A percentile compares a stretch with the other conserved stretches of the same genome.
phyloP scores from a whole-genome alignment of 35 echinoderm and acorn worm species.

The Chiridota heheva region DNA sequence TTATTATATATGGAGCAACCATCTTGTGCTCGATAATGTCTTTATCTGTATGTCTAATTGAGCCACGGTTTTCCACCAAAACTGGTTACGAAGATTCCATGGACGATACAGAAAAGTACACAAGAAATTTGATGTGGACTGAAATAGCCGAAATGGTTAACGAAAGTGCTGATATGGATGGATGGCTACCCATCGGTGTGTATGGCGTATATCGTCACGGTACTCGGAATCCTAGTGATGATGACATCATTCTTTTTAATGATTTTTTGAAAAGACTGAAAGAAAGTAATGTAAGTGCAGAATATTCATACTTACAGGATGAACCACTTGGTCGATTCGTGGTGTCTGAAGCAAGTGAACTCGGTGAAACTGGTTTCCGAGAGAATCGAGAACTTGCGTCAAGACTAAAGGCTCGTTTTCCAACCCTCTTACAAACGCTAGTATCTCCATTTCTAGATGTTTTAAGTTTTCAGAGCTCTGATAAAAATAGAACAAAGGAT shows the following conservation, averaged over 20 bases:
- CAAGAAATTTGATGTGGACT: constrained; percentile 16
- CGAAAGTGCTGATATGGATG: constrained; percentile 10
- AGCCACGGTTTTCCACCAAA: constrained; percentile 11
- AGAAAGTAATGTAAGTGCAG: constrained; percentile 21
- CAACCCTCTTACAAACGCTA: neutral
- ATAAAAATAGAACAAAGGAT: constrained; percentile 35
- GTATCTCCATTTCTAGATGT: neutral
- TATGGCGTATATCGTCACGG: constrained; percentile 53
- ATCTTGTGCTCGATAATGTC: too few species aligned
- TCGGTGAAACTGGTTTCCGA: constrained; percentile 17
- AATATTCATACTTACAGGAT: constrained; percentile 36
- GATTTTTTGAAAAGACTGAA: constrained; percentile 10
- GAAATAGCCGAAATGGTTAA: neutral
- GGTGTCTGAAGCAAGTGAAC: neutral
- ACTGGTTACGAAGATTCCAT: constrained; percentile 26
- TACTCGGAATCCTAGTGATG: constrained; percentile 29
- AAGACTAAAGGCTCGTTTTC: constrained; percentile 20
- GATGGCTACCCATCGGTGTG: constrained; percentile 20
- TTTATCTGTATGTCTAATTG: too few species aligned
- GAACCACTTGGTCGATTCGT: neutral
- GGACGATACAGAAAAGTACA: neutral
- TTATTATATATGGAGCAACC: too few species aligned
- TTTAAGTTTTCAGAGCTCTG: constrained; percentile 40
- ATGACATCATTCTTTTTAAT: neutral
- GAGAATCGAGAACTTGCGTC: constrained; percentile 28